Base-by-base conservation (phyloP, 2,113 vertebrate genomes). In the Rhombomys opimus region DNA sequence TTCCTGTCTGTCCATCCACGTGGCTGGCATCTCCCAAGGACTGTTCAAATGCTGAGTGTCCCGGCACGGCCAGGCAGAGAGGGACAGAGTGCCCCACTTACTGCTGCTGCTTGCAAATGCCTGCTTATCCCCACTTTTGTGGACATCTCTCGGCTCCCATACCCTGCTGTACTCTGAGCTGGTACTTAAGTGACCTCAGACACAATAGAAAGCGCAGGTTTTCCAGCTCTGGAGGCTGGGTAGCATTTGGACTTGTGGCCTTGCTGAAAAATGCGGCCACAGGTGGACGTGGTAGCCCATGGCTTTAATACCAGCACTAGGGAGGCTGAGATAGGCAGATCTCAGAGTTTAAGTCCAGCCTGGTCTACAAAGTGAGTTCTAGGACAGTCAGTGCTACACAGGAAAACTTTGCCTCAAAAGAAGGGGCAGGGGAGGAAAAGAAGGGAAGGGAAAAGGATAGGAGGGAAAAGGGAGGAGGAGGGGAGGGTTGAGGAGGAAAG, bases 91-190 rank as follows among this genome's bases (percentile, higher is more conserved):
- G 13, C 86, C 50, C 35, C 46, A 0, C 61, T 57, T n/a, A 50
- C 18, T 0, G 14, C 78, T 1, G 61, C n/a, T 0, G 22, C 84
- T 85, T 93, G 93, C 93, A 95, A 77, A 76, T 18, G 78, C 22
- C 95, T 25, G 1, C 78, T 95, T 87, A 70, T 91, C 30, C 76
- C 70, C 52, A 27, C 17, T 67, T 88, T 70, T 22, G 22, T 54
- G 52, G 22, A 17, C 25, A 14, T 35, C 30, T 80, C 90, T 93
- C 93, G 92, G 95, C 93, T 97, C 77, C 67, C 72, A 92, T 80
- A 59, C 82, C 20, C 13, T 32, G 54, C 89, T 54, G 95, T 87
- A 80, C 90, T 97, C 95, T 93, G 93, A 97, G 41, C 41, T 18
- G 0, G 5, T 59, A 63, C 38, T 68, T 87, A 38, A 23, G 13